Evolutionary conservation across 2,888 invertebrate species (phyloP).

Genomic region (Mystacides longicornis): DNA sequence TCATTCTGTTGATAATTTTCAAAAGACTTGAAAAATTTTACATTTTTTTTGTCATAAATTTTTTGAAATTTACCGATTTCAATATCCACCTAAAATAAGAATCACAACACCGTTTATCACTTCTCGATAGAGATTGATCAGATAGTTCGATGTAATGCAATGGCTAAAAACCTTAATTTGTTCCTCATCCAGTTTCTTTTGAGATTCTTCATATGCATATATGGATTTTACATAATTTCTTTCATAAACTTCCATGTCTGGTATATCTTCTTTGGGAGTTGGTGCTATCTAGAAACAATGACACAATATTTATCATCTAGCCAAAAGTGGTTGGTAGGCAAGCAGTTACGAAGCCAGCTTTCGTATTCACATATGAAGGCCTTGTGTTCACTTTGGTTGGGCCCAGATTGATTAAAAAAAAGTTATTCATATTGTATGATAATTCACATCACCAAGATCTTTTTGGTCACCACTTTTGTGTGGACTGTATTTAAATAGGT

Average conservation of each 20-base stretch:
- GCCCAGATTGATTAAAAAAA: too few species aligned
- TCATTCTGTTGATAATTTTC: neutral
- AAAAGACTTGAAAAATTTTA: neutral
- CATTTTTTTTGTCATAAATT: neutral
- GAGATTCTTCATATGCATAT: conserved; percentile 3
- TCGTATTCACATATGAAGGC: too few species aligned
- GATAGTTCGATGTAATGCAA: neutral
- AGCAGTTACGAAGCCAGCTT: too few species aligned
- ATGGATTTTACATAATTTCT: conserved; percentile 11
- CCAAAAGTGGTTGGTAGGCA: too few species aligned
- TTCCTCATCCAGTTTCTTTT: neutral
- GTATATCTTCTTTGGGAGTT: neutral
- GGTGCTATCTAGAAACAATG: conserved; percentile 9
- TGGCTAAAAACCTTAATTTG: neutral
- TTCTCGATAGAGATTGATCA: neutral
- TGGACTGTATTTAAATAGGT: too few species aligned
- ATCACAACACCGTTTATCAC: neutral
- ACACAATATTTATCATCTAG: neutral
- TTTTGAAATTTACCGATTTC: neutral
- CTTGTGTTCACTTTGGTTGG: too few species aligned
- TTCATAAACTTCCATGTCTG: conserved; percentile 7
- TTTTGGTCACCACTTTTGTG: too few species aligned
- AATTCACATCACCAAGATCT: too few species aligned
- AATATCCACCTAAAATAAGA: neutral
- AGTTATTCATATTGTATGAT: too few species aligned